Conservation (phyloP, 2,797 vertebrate species). For the Rhinogobio ventralis region DNA sequence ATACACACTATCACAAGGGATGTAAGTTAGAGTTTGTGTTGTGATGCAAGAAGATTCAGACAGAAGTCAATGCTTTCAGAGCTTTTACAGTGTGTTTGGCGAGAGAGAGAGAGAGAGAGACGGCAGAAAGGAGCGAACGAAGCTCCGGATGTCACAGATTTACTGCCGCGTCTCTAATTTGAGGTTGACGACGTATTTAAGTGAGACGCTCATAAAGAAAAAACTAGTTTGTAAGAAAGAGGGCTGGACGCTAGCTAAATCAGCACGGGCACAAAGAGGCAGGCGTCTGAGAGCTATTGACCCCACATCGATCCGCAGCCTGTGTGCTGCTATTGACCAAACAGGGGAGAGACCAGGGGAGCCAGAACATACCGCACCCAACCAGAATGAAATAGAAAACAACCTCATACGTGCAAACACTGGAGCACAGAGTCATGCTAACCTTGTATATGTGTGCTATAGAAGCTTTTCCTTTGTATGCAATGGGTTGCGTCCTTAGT, state of each 20-base stretch:
- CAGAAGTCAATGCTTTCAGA: constrained; percentile 17
- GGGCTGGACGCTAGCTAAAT: constrained; percentile 83
- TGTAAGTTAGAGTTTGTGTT: constrained; percentile 31
- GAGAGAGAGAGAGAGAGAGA: constrained; percentile 36
- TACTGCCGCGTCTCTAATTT: constrained; percentile 76
- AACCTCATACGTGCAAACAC: constrained; percentile 66
- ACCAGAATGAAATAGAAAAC: constrained; percentile 75
- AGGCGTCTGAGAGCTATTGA: constrained; percentile 87
- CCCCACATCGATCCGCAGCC: constrained; percentile 82
- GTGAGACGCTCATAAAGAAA: constrained; percentile 69
- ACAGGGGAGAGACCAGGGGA: constrained; percentile 81
- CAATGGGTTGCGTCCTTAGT: constrained; percentile 19
- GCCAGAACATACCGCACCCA: constrained; percentile 74
- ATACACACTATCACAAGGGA: constrained; percentile 11
- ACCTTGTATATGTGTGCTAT: constrained; percentile 74
- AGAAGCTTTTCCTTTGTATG: constrained; percentile 43
- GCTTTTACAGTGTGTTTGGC: constrained; percentile 34
- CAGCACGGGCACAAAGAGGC: constrained; percentile 83
- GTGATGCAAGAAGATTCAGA: constrained; percentile 37
- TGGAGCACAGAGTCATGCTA: constrained; percentile 58
- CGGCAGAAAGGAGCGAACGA: constrained; percentile 22
- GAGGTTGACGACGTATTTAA: constrained; percentile 76
- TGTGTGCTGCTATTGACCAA: constrained; percentile 84
- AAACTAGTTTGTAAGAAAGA: constrained; percentile 47
- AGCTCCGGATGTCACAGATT: constrained; percentile 67